Evolutionary conservation across 2,113 vertebrate genomes (phyloP).

Genomic region (Trichechus manatus): DNA sequence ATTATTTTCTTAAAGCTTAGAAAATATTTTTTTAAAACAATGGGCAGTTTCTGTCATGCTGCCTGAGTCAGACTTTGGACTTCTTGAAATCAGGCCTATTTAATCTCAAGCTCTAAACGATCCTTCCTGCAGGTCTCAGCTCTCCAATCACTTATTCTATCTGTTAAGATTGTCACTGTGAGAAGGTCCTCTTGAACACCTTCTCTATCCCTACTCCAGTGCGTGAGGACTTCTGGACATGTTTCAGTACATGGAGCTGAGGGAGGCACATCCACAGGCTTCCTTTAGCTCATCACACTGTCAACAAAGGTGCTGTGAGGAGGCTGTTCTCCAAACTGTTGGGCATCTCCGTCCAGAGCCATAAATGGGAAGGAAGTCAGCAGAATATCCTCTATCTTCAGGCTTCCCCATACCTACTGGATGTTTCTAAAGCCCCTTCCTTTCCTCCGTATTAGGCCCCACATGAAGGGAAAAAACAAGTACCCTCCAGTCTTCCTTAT

Average conservation of each 20-base stretch:
- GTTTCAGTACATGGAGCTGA: background rate
- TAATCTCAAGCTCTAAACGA: background rate
- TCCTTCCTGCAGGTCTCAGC: background rate
- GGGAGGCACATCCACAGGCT: too few species aligned
- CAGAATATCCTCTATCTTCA: background rate
- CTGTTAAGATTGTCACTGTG: background rate
- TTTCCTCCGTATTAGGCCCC: background rate
- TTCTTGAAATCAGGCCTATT: background rate
- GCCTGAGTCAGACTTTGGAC: background rate
- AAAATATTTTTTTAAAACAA: background rate
- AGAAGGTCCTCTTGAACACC: background rate
- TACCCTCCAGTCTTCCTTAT: background rate
- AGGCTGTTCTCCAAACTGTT: rapidly evolving
- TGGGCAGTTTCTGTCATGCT: background rate
- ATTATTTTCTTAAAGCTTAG: background rate
- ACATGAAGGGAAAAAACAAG: background rate
- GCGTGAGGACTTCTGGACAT: background rate
- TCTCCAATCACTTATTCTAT: background rate
- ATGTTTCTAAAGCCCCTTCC: background rate
- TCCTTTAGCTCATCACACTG: background rate
- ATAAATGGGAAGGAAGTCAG: background rate
- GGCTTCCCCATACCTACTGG: background rate
- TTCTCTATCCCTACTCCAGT: background rate
- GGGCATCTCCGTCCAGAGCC: background rate
- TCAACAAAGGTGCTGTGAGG: background rate